phyloP scores from a whole-genome alignment of 1,140 invertebrate genomes.

The Cotesia chilonis region DNA sequence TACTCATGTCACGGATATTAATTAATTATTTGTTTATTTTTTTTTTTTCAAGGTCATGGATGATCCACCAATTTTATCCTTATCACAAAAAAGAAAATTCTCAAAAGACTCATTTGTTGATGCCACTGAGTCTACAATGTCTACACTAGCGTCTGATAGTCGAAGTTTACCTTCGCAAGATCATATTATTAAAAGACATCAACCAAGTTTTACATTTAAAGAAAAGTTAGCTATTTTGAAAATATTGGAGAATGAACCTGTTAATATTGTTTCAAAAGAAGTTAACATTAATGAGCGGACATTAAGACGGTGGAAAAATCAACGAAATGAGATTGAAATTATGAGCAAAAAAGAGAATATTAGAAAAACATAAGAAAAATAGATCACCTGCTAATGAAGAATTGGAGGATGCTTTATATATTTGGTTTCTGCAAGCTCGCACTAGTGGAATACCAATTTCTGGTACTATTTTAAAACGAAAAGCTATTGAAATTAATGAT shows the following conservation, averaged over 20 bases:
- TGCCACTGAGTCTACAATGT: not conserved
- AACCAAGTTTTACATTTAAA: not conserved
- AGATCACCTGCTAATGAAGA: not conserved
- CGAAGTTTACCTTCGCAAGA: not conserved
- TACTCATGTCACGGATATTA: too few relatives aligned
- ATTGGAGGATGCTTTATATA: not conserved
- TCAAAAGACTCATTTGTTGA: too few relatives aligned
- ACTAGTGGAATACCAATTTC: not conserved
- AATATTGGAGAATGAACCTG: not conserved
- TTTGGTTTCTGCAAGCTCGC: not conserved
- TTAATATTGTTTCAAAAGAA: not conserved
- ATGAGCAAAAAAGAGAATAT: not conserved
- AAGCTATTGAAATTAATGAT: not conserved
- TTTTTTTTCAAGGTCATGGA: too few relatives aligned
- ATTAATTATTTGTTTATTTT: too few relatives aligned
- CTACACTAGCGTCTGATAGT: not conserved
- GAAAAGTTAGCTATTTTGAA: not conserved
- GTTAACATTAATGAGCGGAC: not conserved
- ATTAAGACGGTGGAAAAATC: not conserved
- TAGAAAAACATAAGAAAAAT: slow-evolving; percentile 4
- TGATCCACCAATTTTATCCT: too few relatives aligned
- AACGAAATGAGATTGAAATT: not conserved
- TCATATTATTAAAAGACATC: not conserved
- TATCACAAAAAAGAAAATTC: too few relatives aligned
- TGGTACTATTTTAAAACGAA: not conserved